Evolutionary conservation across 2,888 invertebrate genomes (phyloP).

Genomic region (Aphrophora alni): DNA sequence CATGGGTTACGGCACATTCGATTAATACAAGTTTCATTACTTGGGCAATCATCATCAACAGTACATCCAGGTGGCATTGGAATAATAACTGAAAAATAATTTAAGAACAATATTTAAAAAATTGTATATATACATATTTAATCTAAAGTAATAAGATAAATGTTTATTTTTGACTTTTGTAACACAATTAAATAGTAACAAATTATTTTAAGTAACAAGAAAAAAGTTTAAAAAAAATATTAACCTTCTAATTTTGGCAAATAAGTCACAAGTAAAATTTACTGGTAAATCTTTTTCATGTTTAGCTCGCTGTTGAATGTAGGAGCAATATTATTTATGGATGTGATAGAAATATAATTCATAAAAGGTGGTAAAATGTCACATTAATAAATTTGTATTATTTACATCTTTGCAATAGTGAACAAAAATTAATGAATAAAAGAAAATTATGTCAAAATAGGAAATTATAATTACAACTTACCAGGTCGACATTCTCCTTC

Average conservation of each 20-base stretch:
- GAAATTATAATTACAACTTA: conserved; percentile 49
- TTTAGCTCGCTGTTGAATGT: too few species aligned
- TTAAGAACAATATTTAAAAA: too few species aligned
- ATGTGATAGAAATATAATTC: too few species aligned
- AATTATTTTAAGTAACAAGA: too few species aligned
- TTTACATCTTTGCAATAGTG: too few species aligned
- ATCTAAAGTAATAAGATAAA: background rate
- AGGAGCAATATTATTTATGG: too few species aligned
- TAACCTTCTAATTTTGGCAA: too few species aligned
- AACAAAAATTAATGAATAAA: background rate
- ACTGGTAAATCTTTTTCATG: too few species aligned
- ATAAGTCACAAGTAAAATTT: too few species aligned
- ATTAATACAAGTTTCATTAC: conserved; percentile 83
- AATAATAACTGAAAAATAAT: conserved; percentile 60
- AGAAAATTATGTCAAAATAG: background rate
- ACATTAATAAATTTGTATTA: too few species aligned
- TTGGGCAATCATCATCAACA: conserved; percentile 78
- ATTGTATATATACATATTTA: background rate
- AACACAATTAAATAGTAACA: background rate
- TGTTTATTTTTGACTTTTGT: background rate
- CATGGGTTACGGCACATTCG: conserved; percentile 87
- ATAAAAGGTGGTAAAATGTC: too few species aligned
- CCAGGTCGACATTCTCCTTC: conserved; percentile 78
- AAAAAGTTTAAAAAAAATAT: too few species aligned
- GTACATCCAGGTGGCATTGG: conserved; percentile 73